A percentile compares a stretch with the other conserved stretches of the same genome.
Conservation (phyloP, 2,113 vertebrate species). For the Mirounga angustirostris region DNA sequence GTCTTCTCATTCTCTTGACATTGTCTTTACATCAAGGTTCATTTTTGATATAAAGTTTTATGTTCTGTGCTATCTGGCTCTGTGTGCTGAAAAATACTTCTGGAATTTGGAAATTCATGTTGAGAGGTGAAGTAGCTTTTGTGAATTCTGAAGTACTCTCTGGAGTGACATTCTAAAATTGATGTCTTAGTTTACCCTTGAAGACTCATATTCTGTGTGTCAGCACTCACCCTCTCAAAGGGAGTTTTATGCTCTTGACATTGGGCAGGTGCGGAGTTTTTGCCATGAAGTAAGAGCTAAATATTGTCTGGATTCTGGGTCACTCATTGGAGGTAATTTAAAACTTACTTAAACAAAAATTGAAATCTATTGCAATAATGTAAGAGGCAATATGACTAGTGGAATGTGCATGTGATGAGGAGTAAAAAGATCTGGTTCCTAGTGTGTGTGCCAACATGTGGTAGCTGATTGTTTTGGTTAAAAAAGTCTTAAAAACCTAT, state of each 20-base stretch:
- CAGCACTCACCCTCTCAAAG: background rate
- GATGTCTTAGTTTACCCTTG: slow-evolving; percentile 6
- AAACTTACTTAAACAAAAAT: slow-evolving; percentile 29
- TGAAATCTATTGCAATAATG: background rate
- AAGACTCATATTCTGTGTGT: slow-evolving; percentile 4
- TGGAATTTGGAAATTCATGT: slow-evolving; percentile 48
- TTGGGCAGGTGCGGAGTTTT: background rate
- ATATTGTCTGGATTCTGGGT: background rate
- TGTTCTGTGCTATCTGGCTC: background rate
- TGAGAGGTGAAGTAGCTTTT: slow-evolving; percentile 46
- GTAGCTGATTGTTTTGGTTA: background rate
- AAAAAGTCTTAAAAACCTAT: background rate
- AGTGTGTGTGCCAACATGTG: background rate
- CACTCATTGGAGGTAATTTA: background rate
- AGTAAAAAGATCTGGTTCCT: background rate
- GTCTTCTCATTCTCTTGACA: slow-evolving; percentile 26
- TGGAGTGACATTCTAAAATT: slow-evolving; percentile 49
- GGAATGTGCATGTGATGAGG: background rate
- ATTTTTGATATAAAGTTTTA: slow-evolving; percentile 46
- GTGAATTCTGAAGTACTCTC: slow-evolving; percentile 39
- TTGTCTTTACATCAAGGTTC: background rate
- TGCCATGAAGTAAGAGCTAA: background rate
- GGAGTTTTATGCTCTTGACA: background rate
- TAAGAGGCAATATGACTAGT: background rate
- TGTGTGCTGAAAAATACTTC: slow-evolving; percentile 31